Evolutionary conservation across 2,888 invertebrate species (phyloP).

Genomic region (Torymus auratus): DNA sequence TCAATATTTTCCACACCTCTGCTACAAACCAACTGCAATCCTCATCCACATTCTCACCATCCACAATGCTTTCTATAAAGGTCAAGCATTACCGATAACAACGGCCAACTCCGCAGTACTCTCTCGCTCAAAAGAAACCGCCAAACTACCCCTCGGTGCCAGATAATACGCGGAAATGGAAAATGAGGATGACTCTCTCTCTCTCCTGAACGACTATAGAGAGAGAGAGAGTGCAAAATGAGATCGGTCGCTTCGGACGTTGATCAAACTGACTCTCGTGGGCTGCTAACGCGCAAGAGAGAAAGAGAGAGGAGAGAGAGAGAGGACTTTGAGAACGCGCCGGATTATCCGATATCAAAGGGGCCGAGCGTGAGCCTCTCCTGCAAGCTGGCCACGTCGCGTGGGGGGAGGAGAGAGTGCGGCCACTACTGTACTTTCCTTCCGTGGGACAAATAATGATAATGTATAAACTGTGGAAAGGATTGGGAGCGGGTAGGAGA

Average conservation of each 20-base stretch:
- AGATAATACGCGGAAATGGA: constrained; percentile 39
- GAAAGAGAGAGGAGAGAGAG: constrained; percentile 5
- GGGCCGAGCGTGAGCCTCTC: constrained; percentile 61
- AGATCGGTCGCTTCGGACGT: constrained; percentile 58
- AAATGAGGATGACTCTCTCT: constrained; percentile 55
- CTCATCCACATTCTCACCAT: too few relatives aligned
- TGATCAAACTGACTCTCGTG: constrained; percentile 51
- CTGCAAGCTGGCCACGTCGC: constrained; percentile 63
- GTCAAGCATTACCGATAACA: too few relatives aligned
- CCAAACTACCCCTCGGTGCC: neutral
- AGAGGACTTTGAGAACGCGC: constrained; percentile 60
- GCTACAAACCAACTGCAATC: too few relatives aligned
- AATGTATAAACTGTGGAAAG: constrained; percentile 60
- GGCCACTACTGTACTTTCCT: constrained; percentile 16
- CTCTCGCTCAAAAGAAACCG: too few relatives aligned
- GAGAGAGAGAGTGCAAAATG: constrained; percentile 54
- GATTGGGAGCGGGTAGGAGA: too few relatives aligned
- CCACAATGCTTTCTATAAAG: too few relatives aligned
- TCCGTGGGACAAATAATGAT: constrained; percentile 67
- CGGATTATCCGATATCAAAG: constrained; percentile 71
- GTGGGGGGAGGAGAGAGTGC: neutral
- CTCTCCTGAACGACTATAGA: constrained; percentile 18
- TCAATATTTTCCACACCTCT: too few relatives aligned
- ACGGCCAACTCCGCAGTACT: too few relatives aligned
- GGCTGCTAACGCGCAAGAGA: neutral